Base-by-base conservation (phyloP, 2,113 vertebrate genomes). In the Lontra canadensis region DNA sequence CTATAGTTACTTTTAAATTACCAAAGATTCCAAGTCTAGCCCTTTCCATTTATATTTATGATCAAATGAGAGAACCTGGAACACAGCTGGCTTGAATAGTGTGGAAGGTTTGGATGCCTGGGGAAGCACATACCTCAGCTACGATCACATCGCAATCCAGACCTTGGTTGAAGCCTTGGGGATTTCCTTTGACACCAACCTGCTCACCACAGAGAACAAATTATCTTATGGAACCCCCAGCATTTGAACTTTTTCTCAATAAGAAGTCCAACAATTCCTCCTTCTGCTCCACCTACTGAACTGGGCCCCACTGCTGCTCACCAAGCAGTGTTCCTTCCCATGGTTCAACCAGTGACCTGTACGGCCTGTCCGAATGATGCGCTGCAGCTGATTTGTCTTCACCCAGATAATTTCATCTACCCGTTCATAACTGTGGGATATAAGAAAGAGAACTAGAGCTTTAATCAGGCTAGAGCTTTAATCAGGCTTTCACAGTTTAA, bases 321-420 rank as follows among this genome's bases (percentile, higher is more conserved):
- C 99, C 99, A 99, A 98, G 86, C 99, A 99, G 98, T 99, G 99
- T 94, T 99, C 99, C 97, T 99, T 99, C 94, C 99, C 99, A 10
- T 99, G 99, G 98, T 99, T 99, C 88, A 99, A 98, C 99, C 99
- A 99, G 92, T 99, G 99, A 15, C 99, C 99, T 0, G 99, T 99
- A 34, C 99, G 98, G 49, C 99, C 99, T 0, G 99, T 99, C 57
- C 99, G 99, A 97, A 99, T 99, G 97, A 99, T 99, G 86, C 99
- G 99, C 97, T 99, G 99, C 65, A 99, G 98, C 96, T 99, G 99
- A 98, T 99, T 99, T 63, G 99, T 99, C 98, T 99, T 99, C 96
- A 99, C 99, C 99, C 99, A 99, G 90, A 99, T 99, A 89, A 99
- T 99, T 98, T 99, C 99, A 97, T 99, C 99, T 1, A 99, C 99